Evolutionary conservation across 1,140 invertebrate species (phyloP), one percentile per base, ranked within the genome.

Genomic region (Neocloeon triangulifer): DNA sequence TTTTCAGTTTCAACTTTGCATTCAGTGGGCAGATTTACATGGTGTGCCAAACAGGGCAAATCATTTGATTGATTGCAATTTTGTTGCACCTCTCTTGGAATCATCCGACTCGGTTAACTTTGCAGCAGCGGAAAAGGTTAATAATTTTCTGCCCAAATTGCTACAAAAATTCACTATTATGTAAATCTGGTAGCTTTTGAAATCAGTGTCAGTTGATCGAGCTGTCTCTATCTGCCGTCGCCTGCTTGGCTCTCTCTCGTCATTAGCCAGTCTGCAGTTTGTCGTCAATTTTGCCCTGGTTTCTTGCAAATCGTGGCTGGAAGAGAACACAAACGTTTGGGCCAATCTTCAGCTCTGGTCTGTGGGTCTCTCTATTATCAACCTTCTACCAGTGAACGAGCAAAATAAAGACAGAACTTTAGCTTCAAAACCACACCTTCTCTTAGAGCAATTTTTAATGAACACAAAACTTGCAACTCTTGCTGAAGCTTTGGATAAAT

Each of bases 371-470:
- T 61, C 63, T 47, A 61, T 76, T 40, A 48, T 76, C 48, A 48
- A 59, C 21, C 51, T 59, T 36, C 54, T 76, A 23, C 56, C 63
- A 9, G 10, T 33, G 0, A 51, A 48, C 13, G 58, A 72, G 36
- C 58, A 61, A 34, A 38, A 52, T 10, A 45, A 62, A 6, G 66
- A 71, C 28, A 64, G 66, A 53, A 56, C 66, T 36, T 42, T 77
- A 4, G 60, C 76, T 16, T 59, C 62, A 14, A 61, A 65, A 37
- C 75, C 75, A 0, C 41, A 74, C 12, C 43, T 72, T 0, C 71
- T 79, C 43, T 52, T 79, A 4, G 75, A 79, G 39, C 69, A 75
- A 41, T 51, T 76, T 26, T 42, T 79, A 2, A 78, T 79, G 73
- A 76, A 77, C 41, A 67, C 63, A 1, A 71, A 69, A 45, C 56